These are phyloP conservation scores for Cossypha heuglini DNA, from an alignment of 2,797 vertebrate species.

Conservation along the genomic window DNA sequence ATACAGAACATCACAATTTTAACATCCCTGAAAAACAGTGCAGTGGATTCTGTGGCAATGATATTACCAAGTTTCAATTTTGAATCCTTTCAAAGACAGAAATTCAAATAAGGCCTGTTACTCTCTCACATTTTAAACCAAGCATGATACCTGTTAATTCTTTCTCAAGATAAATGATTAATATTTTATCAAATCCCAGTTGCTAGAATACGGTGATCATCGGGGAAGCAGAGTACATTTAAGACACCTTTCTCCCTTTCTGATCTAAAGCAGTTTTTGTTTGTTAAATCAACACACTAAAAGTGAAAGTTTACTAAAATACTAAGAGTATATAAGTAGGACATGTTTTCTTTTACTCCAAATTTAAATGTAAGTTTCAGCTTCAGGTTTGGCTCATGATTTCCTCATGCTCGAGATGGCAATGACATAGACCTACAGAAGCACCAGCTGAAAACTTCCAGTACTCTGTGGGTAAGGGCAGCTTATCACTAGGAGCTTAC, in stretches of 20 bases:
- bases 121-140: neutral
- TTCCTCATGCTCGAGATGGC: neutral
- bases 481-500: neutral
- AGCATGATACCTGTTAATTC: neutral
- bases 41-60: neutral
- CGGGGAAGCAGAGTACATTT: neutral
- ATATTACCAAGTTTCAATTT: neutral
- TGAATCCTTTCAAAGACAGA: neutral
- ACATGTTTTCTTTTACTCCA: neutral
- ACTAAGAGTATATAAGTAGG: rapidly evolving
- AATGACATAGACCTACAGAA: neutral
- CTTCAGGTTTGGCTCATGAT: neutral
- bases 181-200: neutral
- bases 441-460: neutral
- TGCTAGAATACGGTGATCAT: neutral
- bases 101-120: neutral
- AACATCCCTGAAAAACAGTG: neutral
- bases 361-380: neutral
- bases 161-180: neutral
- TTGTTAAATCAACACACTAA: neutral
- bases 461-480: neutral
- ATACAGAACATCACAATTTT: neutral
- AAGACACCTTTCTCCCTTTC: neutral
- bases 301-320: neutral
- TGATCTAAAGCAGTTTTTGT: neutral